phyloP scores from a whole-genome alignment of 2,888 invertebrate genomes.

The Blastobasis adustella region DNA sequence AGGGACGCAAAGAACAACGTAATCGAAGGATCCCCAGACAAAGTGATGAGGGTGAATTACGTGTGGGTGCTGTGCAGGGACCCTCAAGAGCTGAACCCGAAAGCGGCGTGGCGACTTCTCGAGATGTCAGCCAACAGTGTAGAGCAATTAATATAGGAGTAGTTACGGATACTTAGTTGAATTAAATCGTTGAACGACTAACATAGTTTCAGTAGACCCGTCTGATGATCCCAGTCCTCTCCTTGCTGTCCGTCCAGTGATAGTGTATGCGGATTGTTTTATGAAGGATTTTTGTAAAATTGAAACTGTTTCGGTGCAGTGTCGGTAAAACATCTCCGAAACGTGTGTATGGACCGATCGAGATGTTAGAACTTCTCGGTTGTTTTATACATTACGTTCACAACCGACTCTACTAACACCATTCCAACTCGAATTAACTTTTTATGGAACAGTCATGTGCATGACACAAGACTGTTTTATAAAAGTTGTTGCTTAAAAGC shows the following conservation, averaged over 20 bases:
- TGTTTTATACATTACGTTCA: no score
- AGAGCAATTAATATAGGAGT: conserved; percentile 85
- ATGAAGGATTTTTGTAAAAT: no score
- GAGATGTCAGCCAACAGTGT: conserved; percentile 91
- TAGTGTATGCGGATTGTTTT: background rate
- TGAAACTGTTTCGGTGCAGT: no score
- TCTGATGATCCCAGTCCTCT: conserved; percentile 1
- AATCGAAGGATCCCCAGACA: conserved; percentile 96
- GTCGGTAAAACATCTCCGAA: no score
- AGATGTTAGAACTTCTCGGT: no score
- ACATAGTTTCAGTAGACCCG: conserved; percentile 28
- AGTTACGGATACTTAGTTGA: conserved; percentile 23
- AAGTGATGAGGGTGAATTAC: conserved; percentile 95
- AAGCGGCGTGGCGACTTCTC: conserved; percentile 96
- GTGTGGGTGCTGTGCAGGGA: conserved; percentile 99
- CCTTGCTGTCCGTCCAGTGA: background rate
- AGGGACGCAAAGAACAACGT: conserved; percentile 87
- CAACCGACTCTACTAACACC: no score
- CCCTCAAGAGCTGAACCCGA: conserved; percentile 93
- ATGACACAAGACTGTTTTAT: no score
- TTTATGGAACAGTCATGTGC: no score
- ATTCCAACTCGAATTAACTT: no score
- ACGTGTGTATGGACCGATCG: no score
- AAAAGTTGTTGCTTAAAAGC: no score
- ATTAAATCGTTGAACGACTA: conserved; percentile 51